Base-by-base conservation (phyloP, 2,113 vertebrate genomes). In the Dascyllus trimaculatus region DNA sequence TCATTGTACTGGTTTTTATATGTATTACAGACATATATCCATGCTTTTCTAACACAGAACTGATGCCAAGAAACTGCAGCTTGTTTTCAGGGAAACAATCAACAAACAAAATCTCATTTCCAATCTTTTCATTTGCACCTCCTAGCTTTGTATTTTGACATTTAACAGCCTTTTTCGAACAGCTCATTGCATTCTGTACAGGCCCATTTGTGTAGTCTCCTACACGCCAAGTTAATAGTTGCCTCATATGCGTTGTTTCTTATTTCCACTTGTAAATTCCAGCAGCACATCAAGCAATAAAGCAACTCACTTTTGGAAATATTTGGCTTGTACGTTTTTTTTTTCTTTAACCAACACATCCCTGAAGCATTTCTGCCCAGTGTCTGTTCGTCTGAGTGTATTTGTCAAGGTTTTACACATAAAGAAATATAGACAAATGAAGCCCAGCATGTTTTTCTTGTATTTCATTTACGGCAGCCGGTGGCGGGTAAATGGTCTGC, bases 401-500 rank as follows among this genome's bases (percentile, higher is more conserved):
- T 81, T 48, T 58, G 62, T 80, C 67, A 51, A 78, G 65, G 54
- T 63, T 85, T 81, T 32, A 79, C 53, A 65, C 69, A 61, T 43
- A 45, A 19, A 75, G 57, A 75, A 51, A 72, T 62, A 11, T 14
- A 46, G 78, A 87, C 65, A 88, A 88, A 89, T 59, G 57, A 71
- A 70, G 40, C 46, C 61, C 57, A 52, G 52, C 32, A 35, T 60
- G 69, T 81, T 79, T 78, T 71, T 54, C 74, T 71, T 10, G 4
- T 59, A 66, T 40, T 35, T 53, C 76, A 82, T 52, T 73, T 71
- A 79, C 60, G 64, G 78, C 57, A 21, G 78, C 78, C 69, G 46
- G 51, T 58, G 61, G 80, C 56, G 45, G 66, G 26, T 35, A 46
- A 64, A 78, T 2, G 6, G n/a, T 74, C 57, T 2, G 58, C 46